Evolutionary conservation across 2,888 invertebrate genomes (phyloP), one percentile per base, ranked within the genome.

Genomic region (Agrilus cyanescens): DNA sequence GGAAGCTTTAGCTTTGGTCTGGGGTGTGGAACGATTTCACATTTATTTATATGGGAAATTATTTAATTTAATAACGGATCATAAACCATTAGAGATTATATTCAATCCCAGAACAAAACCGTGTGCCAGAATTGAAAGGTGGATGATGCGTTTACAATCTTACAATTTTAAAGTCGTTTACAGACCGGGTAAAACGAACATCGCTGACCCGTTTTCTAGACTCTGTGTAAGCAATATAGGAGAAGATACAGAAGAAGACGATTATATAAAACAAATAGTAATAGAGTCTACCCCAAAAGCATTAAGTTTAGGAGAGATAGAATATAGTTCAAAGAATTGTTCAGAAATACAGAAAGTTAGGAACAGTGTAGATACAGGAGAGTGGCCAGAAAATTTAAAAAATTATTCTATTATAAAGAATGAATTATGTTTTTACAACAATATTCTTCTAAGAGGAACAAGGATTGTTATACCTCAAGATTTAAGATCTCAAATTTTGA

Each of bases 1-100:
- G 35, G 58, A 62, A 49, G 62, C 60, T 7, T 51, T 66, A n/a
- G 59, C 60, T 4, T 47, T 66, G 15, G 55, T 67, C 5, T 68
- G 57, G 53, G 64, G 60, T 44, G 58, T 43, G 61, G 63, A 55
- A 41, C 45, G 46, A 32, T 53, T 55, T 29, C 40, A 51, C 25
- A 46, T 48, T 30, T 54, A 55, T 38, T 38, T 55, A 34, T 48
- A 45, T 37, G 50, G 53, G 10, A 45, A 42, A 39, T 38, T 48
- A 15, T 54, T 55, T 37, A 51, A 55, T 35, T 37, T 55, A 18
- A 36, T 55, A 10, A 56, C 54, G 4, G 54, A 57, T 36, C 55
- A 57, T 44, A 54, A 57, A 40, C 65, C 68, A 3, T 48, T 70
- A 32, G 53, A 58, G 40, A 51, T 46, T 16, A 56, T 57, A 39